Evolutionary conservation across 2,113 vertebrate genomes (phyloP).

Genomic region (Siniperca knerii): DNA sequence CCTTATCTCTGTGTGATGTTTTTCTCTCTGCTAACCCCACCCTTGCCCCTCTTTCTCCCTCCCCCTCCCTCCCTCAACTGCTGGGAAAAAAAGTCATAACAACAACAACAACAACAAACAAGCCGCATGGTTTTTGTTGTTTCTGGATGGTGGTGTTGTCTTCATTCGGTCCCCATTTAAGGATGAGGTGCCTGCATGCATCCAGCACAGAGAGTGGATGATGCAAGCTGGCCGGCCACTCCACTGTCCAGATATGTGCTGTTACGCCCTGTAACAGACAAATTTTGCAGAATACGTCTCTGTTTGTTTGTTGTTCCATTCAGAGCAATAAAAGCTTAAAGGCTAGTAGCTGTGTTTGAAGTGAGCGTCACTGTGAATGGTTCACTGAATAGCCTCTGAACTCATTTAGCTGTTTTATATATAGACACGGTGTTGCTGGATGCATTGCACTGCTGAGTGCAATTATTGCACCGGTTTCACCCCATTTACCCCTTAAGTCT

Average conservation of each 20-base stretch:
- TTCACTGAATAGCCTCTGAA: conserved; percentile 34
- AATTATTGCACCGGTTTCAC: conserved; percentile 80
- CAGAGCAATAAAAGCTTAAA: neutral
- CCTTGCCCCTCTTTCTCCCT: conserved; percentile 42
- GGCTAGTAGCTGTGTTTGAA: neutral
- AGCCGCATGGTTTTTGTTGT: conserved; percentile 75
- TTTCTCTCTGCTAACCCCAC: conserved; percentile 74
- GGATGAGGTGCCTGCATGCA: conserved; percentile 14
- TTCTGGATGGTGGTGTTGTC: conserved; percentile 41
- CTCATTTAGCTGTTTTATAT: conserved; percentile 66
- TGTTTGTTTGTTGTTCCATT: conserved; percentile 23
- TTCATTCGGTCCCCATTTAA: conserved; percentile 1
- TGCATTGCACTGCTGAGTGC: conserved; percentile 71
- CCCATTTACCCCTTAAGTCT: conserved; percentile 56
- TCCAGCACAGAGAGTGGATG: conserved; percentile 14
- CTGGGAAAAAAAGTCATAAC: conserved; percentile 59
- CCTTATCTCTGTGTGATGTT: conserved; percentile 77
- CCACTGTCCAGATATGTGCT: conserved; percentile 32
- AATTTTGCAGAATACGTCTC: conserved; percentile 3
- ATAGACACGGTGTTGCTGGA: conserved; percentile 67
- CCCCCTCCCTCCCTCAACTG: conserved; percentile 29
- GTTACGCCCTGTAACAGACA: neutral
- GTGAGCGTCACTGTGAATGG: conserved; percentile 13
- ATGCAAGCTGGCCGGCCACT: conserved; percentile 15
- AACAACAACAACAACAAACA: conserved; percentile 81